phyloP scores from a whole-genome alignment of 2,888 invertebrate species.

The Calliphora vomitoria region DNA sequence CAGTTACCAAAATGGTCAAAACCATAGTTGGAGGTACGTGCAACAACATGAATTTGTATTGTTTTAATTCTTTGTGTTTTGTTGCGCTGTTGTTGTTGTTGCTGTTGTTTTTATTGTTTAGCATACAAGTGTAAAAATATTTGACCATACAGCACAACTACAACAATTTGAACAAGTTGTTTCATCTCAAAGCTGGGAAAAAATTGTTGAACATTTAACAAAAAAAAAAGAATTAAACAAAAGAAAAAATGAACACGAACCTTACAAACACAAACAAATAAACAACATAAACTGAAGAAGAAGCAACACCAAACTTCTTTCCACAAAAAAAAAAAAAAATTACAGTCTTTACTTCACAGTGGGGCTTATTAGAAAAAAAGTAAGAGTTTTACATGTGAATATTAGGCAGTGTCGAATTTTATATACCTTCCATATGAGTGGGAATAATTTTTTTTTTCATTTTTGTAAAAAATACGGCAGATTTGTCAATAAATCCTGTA shows the following conservation, averaged over 20 bases:
- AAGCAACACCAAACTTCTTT: background rate
- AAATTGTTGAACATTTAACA: background rate
- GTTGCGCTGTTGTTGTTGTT: background rate
- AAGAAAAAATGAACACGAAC: constrained; percentile 28
- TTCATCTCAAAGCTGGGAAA: constrained; percentile 24
- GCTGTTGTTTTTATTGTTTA: constrained; percentile 29
- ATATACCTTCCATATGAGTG: no score
- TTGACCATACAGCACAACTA: constrained; percentile 21
- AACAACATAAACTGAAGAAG: constrained; percentile 5
- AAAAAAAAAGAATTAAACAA: background rate
- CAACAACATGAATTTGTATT: constrained; percentile 32
- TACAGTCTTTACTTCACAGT: no score
- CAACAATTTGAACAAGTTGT: constrained; percentile 32
- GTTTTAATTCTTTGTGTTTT: constrained; percentile 26
- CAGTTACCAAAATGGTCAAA: constrained; percentile 18
- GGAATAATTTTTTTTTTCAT: no score
- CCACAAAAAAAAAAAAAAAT: background rate
- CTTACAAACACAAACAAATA: constrained; percentile 7
- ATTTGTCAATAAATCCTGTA: no score
- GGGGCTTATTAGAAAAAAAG: background rate
- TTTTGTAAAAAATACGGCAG: no score
- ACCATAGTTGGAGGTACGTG: background rate
- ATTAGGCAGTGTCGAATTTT: no score
- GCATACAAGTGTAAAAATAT: constrained; percentile 57
- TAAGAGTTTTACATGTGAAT: no score